Conservation (phyloP, 2,113 vertebrate species). For the Eira barbara region DNA sequence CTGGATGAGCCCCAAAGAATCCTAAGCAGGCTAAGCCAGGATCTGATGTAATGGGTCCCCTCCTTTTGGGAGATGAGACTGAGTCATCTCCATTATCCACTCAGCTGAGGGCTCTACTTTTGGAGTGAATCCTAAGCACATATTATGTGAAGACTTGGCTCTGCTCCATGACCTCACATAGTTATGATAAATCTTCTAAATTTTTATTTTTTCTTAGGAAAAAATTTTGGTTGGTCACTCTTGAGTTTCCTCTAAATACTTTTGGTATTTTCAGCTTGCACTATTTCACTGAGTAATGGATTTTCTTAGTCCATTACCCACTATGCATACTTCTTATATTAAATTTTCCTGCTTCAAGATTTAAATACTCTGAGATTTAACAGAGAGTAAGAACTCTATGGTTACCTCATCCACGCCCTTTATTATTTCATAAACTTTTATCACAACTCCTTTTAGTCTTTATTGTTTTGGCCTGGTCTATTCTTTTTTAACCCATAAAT, state of each 20-base stretch:
- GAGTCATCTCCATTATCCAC: not conserved
- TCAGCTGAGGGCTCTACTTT: not conserved
- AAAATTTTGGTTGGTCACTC: not conserved
- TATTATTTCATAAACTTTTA: not conserved
- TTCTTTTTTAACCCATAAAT: not conserved
- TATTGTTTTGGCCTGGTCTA: not conserved
- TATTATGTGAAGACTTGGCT: not conserved
- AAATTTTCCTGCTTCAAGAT: not conserved
- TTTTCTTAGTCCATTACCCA: not conserved
- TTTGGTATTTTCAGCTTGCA: not conserved
- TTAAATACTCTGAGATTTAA: constrained; percentile 31
- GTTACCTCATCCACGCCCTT: not conserved
- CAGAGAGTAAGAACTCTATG: not conserved
- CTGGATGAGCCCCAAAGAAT: not conserved
- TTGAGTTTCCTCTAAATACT: not conserved
- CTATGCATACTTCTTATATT: not conserved
- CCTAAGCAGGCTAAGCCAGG: not conserved
- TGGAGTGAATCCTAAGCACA: not conserved
- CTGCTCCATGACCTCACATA: not conserved
- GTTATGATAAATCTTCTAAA: not conserved
- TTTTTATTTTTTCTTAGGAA: constrained; percentile 30
- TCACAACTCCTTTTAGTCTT: not conserved
- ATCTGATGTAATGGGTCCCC: not conserved
- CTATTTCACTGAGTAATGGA: not conserved
- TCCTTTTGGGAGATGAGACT: not conserved